Percentiles rank a stretch among this genome's conserved stretches.
Conservation (phyloP, 2,797 vertebrate genomes). For the Parauchenoglanis ngamensis region DNA sequence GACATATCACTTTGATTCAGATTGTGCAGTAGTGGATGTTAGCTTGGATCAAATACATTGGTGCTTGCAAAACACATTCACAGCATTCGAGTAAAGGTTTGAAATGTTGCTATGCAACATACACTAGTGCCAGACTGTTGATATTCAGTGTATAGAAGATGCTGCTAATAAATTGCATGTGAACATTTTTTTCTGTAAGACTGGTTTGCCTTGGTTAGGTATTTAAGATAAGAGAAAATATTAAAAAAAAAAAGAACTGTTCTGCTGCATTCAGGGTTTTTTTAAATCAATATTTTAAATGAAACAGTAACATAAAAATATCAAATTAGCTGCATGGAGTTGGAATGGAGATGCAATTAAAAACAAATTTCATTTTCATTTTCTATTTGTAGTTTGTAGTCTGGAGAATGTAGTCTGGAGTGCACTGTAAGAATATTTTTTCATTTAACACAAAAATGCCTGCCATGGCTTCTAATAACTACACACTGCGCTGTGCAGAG, state of each 20-base stretch:
- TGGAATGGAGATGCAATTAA: background rate
- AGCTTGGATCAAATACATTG: background rate
- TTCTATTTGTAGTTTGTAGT: background rate
- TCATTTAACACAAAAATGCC: background rate
- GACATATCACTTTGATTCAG: background rate
- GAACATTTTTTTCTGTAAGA: background rate
- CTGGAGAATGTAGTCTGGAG: background rate
- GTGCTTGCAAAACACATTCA: background rate
- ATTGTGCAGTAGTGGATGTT: background rate
- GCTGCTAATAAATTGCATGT: background rate
- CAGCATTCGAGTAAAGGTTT: background rate
- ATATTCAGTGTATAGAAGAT: background rate
- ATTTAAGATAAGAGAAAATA: background rate
- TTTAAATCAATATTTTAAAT: background rate
- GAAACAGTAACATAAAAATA: background rate
- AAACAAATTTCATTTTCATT: background rate
- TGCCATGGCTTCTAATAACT: background rate
- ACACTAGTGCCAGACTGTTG: background rate
- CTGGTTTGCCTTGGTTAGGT: background rate
- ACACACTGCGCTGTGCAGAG: background rate
- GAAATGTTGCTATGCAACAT: background rate
- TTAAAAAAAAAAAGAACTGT: too few relatives aligned
- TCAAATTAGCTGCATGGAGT: background rate
- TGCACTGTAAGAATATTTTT: background rate
- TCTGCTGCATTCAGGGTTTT: background rate